Evolutionary conservation across 37 sponge, comb jelly and placozoan genomes (phyloP), one percentile per base, ranked within the genome.

Genomic region (Agelas oroides): DNA sequence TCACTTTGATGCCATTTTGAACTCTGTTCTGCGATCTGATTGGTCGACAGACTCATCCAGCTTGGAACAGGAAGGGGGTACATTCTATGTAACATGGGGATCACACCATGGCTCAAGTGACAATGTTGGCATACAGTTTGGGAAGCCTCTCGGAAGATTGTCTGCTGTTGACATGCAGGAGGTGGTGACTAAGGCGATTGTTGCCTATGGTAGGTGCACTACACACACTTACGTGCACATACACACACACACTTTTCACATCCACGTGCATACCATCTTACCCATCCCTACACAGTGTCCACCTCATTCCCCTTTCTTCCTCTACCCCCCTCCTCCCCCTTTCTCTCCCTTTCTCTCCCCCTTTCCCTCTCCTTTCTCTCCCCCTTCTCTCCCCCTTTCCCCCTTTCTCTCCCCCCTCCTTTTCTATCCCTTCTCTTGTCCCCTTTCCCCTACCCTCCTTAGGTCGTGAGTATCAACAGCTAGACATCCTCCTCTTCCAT

Each of bases 51-150:
- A 86, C n/a, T 24, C 66, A 5, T 37, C 75, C 21, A 28, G 40
- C 27, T 27, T 72, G 27, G 82, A 70, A 24, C 39, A 80, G 37
- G 74, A 21, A 0, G 81, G 64, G n/a, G 83, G 65, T 5, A 34
- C 66, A 18, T 85, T 87, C 81, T 97, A 85, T 67, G 94, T 93
- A 13, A 95, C 95, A 0, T 95, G 92, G 87, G 97, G 94, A 16
- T 60, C 70, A 0, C 18, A 60, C 28, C 77, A 67, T 8, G 27
- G 60, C 17, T 15, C 59, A 23, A 40, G 38, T 12, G 73, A 74
- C 8, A 19, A 60, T 1, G 38, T 80, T 13, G 62, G 60, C 12
- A n/a, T 63, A 13, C 41, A 53, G 20, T 79, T 90, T 78, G 92
- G 96, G 13, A 55, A 34, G 31, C 71, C 60, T 16, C 92, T 97